phyloP scores from a whole-genome alignment of 2,113 vertebrate species.

The Cariama cristata region DNA sequence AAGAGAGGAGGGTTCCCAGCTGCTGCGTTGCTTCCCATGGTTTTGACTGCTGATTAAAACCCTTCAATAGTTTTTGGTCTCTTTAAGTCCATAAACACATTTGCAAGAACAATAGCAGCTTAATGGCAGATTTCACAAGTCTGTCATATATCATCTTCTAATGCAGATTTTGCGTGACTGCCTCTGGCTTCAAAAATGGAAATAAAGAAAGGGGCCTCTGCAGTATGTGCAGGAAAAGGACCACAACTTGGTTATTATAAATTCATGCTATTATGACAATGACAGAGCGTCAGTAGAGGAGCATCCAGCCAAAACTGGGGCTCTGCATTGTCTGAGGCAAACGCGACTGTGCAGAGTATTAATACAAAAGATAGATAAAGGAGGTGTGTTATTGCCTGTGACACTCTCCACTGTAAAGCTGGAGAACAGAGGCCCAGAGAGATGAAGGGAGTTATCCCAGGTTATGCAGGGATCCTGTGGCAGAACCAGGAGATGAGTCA shows the following conservation, averaged over 20 bases:
- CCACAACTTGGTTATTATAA: background rate
- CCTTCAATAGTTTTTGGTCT: background rate
- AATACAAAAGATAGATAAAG: background rate
- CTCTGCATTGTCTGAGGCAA: background rate
- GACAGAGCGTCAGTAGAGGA: background rate
- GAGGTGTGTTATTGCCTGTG: background rate
- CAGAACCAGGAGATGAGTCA: background rate
- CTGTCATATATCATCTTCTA: background rate
- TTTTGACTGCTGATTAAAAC: background rate
- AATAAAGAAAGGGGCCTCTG: background rate
- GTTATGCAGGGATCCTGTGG: background rate
- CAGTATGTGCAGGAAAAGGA: background rate
- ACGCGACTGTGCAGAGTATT: accelerated
- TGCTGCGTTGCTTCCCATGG: background rate
- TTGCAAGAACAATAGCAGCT: background rate
- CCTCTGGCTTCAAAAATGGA: background rate
- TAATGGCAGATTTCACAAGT: background rate
- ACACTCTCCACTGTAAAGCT: background rate
- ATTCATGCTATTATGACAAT: background rate
- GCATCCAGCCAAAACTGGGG: background rate
- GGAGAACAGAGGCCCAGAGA: background rate
- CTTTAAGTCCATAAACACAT: background rate
- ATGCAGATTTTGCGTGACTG: background rate
- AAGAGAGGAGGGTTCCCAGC: background rate
- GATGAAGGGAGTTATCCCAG: background rate